A percentile compares a stretch with the other conserved stretches of the same genome.
These are phyloP conservation scores for Prosopocoilus inquinatus DNA, from an alignment of 2,888 invertebrate species.

Conservation along the genomic window DNA sequence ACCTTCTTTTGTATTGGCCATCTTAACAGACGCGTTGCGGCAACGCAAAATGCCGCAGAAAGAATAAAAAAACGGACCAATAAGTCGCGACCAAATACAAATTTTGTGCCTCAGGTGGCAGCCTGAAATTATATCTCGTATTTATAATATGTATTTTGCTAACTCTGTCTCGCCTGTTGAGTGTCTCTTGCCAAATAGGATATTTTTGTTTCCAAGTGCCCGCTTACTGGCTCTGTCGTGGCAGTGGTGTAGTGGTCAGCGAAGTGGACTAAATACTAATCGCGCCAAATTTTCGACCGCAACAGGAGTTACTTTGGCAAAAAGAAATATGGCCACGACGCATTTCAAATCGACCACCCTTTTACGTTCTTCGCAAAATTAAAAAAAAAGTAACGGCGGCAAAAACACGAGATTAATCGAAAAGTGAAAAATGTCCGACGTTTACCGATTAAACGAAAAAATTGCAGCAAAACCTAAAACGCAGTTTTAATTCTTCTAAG, in stretches of 20 bases:
- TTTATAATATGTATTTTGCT: constrained; percentile 12
- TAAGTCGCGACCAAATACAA: too few relatives aligned
- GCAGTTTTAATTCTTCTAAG: too few relatives aligned
- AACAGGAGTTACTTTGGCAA: too few relatives aligned
- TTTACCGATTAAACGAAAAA: too few relatives aligned
- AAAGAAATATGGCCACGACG: too few relatives aligned
- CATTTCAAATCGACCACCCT: neutral
- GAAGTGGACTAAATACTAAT: constrained; percentile 35
- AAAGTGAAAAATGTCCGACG: neutral
- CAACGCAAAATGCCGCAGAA: too few relatives aligned
- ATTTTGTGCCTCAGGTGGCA: neutral
- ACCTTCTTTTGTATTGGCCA: neutral
- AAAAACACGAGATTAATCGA: neutral
- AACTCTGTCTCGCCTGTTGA: constrained; percentile 43
- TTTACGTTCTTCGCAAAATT: neutral
- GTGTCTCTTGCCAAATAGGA: constrained; percentile 53
- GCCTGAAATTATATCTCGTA: constrained; percentile 2
- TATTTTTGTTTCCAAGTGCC: constrained; percentile 50
- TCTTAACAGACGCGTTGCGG: too few relatives aligned
- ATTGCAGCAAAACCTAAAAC: too few relatives aligned
- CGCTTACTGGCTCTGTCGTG: constrained; percentile 40
- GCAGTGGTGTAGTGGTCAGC: constrained; percentile 46
- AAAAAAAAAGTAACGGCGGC: neutral
- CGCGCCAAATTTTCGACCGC: constrained; percentile 23
- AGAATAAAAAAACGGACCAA: too few relatives aligned